Evolutionary conservation across 2,113 vertebrate genomes (phyloP), one percentile per base, ranked within the genome.

Genomic region (Polypterus bichir): DNA sequence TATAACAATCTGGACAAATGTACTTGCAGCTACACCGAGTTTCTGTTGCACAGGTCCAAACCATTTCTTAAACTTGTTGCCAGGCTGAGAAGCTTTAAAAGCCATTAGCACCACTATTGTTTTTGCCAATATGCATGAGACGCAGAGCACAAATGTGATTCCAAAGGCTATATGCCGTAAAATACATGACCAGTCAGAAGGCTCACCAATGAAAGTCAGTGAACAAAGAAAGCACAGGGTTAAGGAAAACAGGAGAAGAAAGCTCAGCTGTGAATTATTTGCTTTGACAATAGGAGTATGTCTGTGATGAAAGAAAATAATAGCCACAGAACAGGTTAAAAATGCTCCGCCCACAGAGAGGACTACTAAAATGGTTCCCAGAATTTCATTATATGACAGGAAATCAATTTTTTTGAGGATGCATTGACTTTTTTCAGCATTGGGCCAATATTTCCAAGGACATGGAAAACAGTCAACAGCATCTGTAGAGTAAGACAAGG

Each of bases 101-200:
- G 76, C 82, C 57, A 76, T 70, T 62, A 82, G 51, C 44, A 84
- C 82, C 46, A 84, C 81, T 59, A 84, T 53, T 7, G 81, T 83
- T 66, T 83, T 83, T 1, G 76, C 76, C 9, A 84, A 67, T 57
- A 84, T 70, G 65, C 79, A 84, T 47, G 82, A 83, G 63, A 84
- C 76, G 47, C 76, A 80, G 44, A 83, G 71, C 46, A 74, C 74
- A 61, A 85, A 83, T 5, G 75, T 79, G 59, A 85, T 77, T 9
- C 78, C 74, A 11, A 85, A 82, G 0, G 73, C 76, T 5, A 76
- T 79, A 67, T 82, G 82, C 9, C 79, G 76, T 8, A 83, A 68
- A 70, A 83, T 76, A 64, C 82, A 85, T 60, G 81, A 76, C 73
- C 44, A 56, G 46, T 44, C 48, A 7, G 59, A 55, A 3, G 59